Evolutionary conservation across 2,888 invertebrate genomes (phyloP), one percentile per base, ranked within the genome.

Genomic region (Drosophila hamatofila): DNA sequence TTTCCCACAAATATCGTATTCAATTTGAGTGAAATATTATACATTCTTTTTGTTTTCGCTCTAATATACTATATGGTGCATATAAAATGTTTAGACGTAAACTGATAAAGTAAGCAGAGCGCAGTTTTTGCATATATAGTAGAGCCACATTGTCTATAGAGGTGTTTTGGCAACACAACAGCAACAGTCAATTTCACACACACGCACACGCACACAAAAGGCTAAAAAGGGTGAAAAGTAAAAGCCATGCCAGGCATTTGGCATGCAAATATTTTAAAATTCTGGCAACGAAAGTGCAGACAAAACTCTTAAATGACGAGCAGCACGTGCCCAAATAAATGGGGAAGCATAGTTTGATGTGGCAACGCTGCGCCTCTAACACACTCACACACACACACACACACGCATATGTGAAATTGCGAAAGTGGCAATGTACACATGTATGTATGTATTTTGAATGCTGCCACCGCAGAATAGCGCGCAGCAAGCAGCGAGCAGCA

Each of bases 291-390:
- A 83, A 90, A 89, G 81, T 90, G 90, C 88, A 88, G 88, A 89
- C 88, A 89, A 90, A 83, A 85, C 78, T 90, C 85, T 83, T 88
- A 90, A 89, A 90, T 89, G 90, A 89, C 90, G 86, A 88, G 83
- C 76, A 88, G 89, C 86, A 86, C 86, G 86, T 86, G 89, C 88
- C 79, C 83, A 78, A 85, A 85, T 84, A 82, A 83, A 86, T 81
- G 81, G 69, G 30, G 57, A 65, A 76, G 76, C 72, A 74, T 67
- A 78, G 75, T 72, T 68, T 63, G 72, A 62, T 54, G 52, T 52
- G 48, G 37, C 51, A 52, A 35, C 35, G n/a, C 25, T 27, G 6
- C 37, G n/a, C 11, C 7, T 44, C 44, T 8, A 14, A 8, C 44
- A 16, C 37, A n/a, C 48, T 41, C 66, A 66, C 33, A 18, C 12